Evolutionary conservation across 2,888 invertebrate species (phyloP), one percentile per base, ranked within the genome.

Genomic region (Scaptomyza reducta): DNA sequence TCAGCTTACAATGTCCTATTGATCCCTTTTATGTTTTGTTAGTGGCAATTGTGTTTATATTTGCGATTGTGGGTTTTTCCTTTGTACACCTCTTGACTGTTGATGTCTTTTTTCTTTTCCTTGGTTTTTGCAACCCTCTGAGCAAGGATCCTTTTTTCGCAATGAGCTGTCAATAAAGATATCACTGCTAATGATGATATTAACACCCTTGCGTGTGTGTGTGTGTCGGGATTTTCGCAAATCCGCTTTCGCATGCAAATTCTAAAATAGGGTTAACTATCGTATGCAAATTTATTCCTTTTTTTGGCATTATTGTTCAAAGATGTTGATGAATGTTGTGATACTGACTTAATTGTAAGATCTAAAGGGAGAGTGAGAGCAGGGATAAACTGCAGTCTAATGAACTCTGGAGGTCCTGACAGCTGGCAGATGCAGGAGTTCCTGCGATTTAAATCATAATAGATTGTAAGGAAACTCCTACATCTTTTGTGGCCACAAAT

Each of bases 71-170:
- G 84, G 83, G 74, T 62, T 70, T 64, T 64, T 51, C 35, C 59
- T 45, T 79, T 76, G 62, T 66, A 54, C 49, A 65, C 54, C 64
- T 79, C 87, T 81, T 86, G 87, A 81, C 77, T 78, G 71, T 64
- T 57, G 62, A 38, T 57, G 56, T 67, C 40, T n/a, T 18, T 38
- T 49, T 56, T 51, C 44, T 31, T 64, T 38, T 66, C 66, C 10
- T 13, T 14, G 41, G 38, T 49, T 50, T 35, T 65, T 38, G 68
- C 70, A 54, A 47, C 56, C 62, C 66, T 16, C 13, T 16, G 7
- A 14, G 38, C 14, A 38, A 14, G 9, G 9, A 38, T 14, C 2
- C 10, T 14, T 50, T 73, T 53, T 72, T 75, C 25, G 77, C 68
- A 61, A 70, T n/a, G 38, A 44, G 45, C 40, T 40, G 40, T 40